A percentile compares a stretch with the other conserved stretches of the same genome.
These are phyloP conservation scores for Rhynchomys soricoides DNA, from an alignment of 2,113 vertebrate genomes.

Conservation along the genomic window DNA sequence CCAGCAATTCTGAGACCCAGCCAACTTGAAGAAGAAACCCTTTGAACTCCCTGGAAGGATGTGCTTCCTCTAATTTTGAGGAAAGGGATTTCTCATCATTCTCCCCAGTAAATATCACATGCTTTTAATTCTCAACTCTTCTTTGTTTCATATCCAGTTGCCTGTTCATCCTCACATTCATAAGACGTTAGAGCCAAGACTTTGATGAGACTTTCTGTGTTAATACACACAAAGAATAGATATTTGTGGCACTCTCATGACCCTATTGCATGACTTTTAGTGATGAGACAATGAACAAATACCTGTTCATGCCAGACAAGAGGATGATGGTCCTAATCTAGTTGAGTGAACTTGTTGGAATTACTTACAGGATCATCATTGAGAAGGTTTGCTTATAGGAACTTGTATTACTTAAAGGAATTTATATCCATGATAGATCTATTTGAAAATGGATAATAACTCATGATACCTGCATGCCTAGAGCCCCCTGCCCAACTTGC, in stretches of 20 bases:
- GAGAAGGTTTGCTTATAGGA: background rate
- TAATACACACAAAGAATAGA: background rate
- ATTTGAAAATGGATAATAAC: background rate
- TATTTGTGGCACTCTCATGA: background rate
- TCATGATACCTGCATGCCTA: background rate
- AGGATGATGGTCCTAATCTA: background rate
- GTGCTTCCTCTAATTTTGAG: background rate
- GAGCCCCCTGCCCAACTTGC: background rate
- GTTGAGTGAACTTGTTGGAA: background rate
- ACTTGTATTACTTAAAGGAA: background rate
- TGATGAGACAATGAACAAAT: background rate
- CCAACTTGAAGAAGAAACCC: background rate
- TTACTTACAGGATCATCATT: background rate
- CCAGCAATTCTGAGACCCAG: background rate
- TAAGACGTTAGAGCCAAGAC: background rate
- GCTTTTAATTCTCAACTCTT: background rate
- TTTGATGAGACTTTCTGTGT: background rate
- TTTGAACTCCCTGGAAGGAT: background rate
- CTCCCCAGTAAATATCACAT: background rate
- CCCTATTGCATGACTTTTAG: background rate
- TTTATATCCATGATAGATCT: background rate
- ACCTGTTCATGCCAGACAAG: background rate
- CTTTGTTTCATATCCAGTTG: background rate
- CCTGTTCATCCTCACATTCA: background rate
- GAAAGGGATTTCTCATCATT: background rate